Base-by-base conservation (phyloP, 1,140 invertebrate genomes). In the Cardiocondyla obscurior region DNA sequence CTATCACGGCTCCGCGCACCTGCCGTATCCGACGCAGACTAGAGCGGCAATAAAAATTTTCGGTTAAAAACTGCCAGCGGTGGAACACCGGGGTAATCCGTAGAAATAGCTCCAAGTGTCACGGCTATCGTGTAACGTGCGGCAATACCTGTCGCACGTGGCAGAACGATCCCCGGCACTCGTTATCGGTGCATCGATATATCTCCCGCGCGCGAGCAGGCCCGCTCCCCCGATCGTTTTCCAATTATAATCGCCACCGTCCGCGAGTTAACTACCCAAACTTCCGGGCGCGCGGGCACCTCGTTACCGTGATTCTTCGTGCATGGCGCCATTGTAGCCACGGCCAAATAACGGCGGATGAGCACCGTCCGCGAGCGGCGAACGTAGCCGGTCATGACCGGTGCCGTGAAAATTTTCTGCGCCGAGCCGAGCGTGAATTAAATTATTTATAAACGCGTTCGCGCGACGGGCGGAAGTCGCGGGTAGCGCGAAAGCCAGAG, bases 391-490 rank as follows among this genome's bases (percentile, higher is more conserved):
- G 25, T 39, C 46, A 42, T 30, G 46, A 49, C 33, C 33, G 57
- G 14, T 30, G 39, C 22, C 19, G 6, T 49, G 73, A 19, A 76
- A 84, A 82, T 16, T 46, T 58, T 85, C 51, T 14, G 53, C 12
- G 25, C 25, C 39, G 73, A 81, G n/a, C 77, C 83, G 69, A 25
- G 83, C 84, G 85, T 85, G 84, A 88, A 89, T 86, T 81, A 88
- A 90, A 90, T 91, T 85, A 87, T 89, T 87, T 85, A 87, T 85
- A 91, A 92, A 91, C 86, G 87, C 19, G 6, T n/a, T 53, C 76
- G 39, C 64, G 36, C 25, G n/a, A 55, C 83, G 49, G 19, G 19
- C 42, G 65, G 8, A 49, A 42, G 39, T 76, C 30, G 42, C 42
- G 42, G 39, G 5, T 42, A 60, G n/a, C 19, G 81, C 3, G 25